These are phyloP conservation scores for Oreocharis arfaki DNA, from an alignment of 2,113 vertebrate genomes.

Conservation along the genomic window DNA sequence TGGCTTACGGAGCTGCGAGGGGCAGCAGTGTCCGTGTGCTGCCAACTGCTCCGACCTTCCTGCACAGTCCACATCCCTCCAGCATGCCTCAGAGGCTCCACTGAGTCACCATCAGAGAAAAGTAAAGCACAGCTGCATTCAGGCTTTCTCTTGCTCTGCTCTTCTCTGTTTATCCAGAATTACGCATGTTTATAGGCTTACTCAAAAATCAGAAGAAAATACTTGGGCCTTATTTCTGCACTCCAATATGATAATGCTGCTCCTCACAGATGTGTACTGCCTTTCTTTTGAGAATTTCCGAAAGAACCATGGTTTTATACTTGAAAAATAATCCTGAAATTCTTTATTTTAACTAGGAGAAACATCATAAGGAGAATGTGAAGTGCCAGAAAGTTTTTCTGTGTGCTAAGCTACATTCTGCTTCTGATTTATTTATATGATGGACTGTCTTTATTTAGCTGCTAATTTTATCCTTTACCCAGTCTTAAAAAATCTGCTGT, in stretches of 20 bases:
- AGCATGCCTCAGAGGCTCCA: neutral
- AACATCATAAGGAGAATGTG: neutral
- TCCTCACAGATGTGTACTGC: neutral
- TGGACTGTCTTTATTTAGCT: neutral
- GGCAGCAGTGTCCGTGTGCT: rapidly evolving
- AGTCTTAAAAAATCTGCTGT: neutral
- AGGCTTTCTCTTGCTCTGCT: rapidly evolving
- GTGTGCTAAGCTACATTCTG: neutral
- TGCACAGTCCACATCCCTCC: neutral
- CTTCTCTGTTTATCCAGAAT: neutral
- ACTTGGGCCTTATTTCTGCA: neutral
- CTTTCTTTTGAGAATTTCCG: neutral
- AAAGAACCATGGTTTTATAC: neutral
- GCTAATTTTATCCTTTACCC: neutral
- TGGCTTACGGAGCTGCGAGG: neutral
- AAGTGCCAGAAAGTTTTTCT: neutral
- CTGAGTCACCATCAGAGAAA: neutral
- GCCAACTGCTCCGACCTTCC: neutral
- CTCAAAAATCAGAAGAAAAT: neutral
- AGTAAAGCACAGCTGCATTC: neutral
- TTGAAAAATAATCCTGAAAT: neutral
- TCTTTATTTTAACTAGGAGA: neutral
- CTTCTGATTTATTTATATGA: neutral
- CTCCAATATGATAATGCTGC: neutral
- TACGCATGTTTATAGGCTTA: neutral